phyloP scores from a whole-genome alignment of 2,113 vertebrate genomes.

The Nyctibius bracteatus region DNA sequence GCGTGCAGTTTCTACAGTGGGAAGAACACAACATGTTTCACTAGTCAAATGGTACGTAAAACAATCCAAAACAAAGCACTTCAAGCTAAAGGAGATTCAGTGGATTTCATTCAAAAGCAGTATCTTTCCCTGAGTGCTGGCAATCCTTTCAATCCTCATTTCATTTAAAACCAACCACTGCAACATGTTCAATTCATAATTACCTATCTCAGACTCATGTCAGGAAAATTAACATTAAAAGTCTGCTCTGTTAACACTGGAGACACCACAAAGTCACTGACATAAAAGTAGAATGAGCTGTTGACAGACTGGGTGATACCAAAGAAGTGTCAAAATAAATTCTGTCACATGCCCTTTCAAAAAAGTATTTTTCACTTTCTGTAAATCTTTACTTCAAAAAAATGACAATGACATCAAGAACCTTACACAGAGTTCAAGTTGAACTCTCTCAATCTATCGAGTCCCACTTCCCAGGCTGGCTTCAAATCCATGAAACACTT shows the following conservation, averaged over 20 bases:
- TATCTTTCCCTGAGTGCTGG: not conserved
- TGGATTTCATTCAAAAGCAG: not conserved
- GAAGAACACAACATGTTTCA: not conserved
- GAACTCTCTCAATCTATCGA: not conserved
- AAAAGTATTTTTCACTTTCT: not conserved
- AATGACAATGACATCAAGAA: not conserved
- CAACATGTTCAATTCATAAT: fast-evolving
- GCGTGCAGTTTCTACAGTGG: not conserved
- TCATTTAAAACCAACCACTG: not conserved
- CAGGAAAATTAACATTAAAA: not conserved
- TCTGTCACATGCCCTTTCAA: not conserved
- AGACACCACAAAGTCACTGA: not conserved
- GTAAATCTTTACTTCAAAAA: not conserved
- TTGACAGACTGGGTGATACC: not conserved
- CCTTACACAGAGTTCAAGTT: not conserved
- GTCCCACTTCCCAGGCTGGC: not conserved
- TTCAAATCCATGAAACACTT: not conserved
- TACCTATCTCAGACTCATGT: not conserved
- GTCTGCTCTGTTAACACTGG: not conserved
- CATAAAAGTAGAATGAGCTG: not conserved
- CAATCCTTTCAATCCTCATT: not conserved
- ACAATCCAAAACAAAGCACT: not conserved
- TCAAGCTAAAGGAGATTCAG: not conserved
- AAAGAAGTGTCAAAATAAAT: not conserved
- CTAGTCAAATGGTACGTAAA: not conserved